Evolutionary conservation across 2,113 vertebrate genomes (phyloP), one percentile per base, ranked within the genome.

Genomic region (Porphyrio hochstetteri): DNA sequence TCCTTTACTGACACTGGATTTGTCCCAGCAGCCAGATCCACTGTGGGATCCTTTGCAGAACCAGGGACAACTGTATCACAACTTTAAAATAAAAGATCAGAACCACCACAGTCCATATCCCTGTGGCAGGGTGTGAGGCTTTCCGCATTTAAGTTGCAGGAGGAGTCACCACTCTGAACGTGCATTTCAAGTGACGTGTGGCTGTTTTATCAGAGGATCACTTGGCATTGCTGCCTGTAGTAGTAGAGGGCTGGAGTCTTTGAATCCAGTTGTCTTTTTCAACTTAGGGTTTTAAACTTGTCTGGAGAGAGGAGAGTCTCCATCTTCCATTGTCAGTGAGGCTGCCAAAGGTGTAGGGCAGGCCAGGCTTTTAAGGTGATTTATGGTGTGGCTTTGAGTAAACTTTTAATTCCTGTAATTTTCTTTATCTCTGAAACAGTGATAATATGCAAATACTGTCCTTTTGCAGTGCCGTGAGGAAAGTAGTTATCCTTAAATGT

Each of bases 251-350:
- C 63, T 82, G 61, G 16, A 59, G 33, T 11, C 82, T 16, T 1
- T 69, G 23, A 52, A n/a, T 15, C 0, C 0, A 65, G 75, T n/a
- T 1, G 0, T 31, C 9, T 50, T 36, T 60, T 86, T 68, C 68
- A 31, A 2, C 21, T 36, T 25, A 8, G 0, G 4, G 3, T n/a
- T 94, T 86, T 25, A 38, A 69, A 65, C 16, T 60, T 29, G 24
- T 48, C 44, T 55, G 20, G 17, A 40, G 20, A 61, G 16, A 23
- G 40, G 3, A 5, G 27, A 38, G 16, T 42, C 85, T 70, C 5
- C 35, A 14, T 46, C 14, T 82, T 46, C 31, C 36, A 19, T 10
- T 93, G 35, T 40, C 71, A n/a, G 21, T 14, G 38, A 68, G 63
- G 17, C 74, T 80, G 38, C 77, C 60, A 60, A 82, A 77, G 38